Conservation (phyloP, 2,113 vertebrate genomes). For the Cyphomyrus plagiostoma region DNA sequence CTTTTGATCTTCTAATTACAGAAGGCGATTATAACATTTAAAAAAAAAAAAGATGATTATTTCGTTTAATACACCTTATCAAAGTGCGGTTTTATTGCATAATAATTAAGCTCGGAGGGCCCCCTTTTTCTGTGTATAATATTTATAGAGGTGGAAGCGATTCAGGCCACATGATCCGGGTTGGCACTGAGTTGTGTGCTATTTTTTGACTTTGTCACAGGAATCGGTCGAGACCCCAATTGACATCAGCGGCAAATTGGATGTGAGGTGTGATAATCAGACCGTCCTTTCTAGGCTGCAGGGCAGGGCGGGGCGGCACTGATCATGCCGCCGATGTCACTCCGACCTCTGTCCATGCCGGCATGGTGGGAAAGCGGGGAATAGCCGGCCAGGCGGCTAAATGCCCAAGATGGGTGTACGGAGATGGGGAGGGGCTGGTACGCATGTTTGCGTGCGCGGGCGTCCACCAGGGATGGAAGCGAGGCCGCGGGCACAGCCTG, state of each 20-base stretch:
- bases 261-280: conserved; percentile 44
- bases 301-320: conserved; percentile 44
- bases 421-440: neutral
- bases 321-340: neutral
- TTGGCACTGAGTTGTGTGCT: conserved; percentile 49
- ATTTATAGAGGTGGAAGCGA: conserved; percentile 35
- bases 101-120: conserved; percentile 65
- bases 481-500: conserved; percentile 21
- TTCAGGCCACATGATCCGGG: conserved; percentile 34
- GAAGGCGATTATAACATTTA: conserved; percentile 67
- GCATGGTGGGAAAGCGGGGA: neutral
- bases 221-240: conserved; percentile 57
- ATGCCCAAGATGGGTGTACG: neutral
- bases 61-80: conserved; percentile 75
- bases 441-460: neutral
- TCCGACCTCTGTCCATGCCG: neutral
- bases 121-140: conserved; percentile 17
- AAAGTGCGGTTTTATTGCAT: conserved; percentile 54
- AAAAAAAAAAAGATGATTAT: conserved; percentile 63
- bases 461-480: neutral
- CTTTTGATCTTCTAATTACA: conserved; percentile 70
- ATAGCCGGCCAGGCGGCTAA: neutral
- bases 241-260: conserved; percentile 56
- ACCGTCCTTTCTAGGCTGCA: conserved; percentile 51
- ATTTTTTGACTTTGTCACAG: conserved; percentile 57